Conservation (phyloP, 1,140 invertebrate genomes). For the Zaprionus camerounensis region DNA sequence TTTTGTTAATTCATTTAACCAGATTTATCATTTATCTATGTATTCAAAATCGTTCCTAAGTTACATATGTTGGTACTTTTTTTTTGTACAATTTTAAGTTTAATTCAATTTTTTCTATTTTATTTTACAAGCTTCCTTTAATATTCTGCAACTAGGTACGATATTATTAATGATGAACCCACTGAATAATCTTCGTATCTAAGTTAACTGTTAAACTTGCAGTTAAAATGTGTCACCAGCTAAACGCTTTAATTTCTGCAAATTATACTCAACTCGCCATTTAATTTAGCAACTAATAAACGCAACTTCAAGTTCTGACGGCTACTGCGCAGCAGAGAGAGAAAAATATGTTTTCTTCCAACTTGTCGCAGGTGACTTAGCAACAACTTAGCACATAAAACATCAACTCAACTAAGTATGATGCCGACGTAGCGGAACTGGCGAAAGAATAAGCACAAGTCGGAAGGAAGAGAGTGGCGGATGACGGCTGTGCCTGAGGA, state of each 20-base stretch:
- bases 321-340: neutral
- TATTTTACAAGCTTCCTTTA: too few species aligned
- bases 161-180: too few species aligned
- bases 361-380: conserved; percentile 61
- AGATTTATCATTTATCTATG: too few species aligned
- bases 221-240: neutral
- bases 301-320: neutral
- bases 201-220: neutral
- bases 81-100: too few species aligned
- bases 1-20: too few species aligned
- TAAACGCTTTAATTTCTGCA: neutral
- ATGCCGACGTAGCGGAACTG: conserved; percentile 19
- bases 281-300: neutral
- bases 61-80: too few species aligned
- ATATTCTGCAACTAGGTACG: too few species aligned
- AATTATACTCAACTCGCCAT: neutral
- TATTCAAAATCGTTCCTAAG: too few species aligned
- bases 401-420: conserved; percentile 48
- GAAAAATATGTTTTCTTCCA: conserved; percentile 45
- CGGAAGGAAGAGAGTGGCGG: neutral
- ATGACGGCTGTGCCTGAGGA: too few species aligned
- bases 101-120: too few species aligned
- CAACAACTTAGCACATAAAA: conserved; percentile 61
- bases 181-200: neutral
- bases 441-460: neutral